Evolutionary conservation across 2,888 invertebrate genomes (phyloP), one percentile per base, ranked within the genome.

Genomic region (Carabus problematicus): DNA sequence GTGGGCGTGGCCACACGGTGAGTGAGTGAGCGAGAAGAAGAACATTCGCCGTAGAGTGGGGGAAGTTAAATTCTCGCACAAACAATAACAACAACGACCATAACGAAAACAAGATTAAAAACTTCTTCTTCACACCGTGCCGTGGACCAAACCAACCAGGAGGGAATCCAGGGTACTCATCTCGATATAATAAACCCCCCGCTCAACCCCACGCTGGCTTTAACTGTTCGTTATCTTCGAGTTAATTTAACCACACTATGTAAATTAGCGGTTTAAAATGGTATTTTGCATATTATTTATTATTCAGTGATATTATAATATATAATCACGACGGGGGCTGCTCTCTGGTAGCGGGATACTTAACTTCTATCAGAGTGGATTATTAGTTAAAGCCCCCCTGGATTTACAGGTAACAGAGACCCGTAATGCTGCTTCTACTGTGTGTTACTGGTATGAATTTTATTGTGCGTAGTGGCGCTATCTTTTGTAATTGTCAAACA

Each of bases 91-190:
- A 29, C 29, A 29, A 58, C 29, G 56, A 16, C 66, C 45, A 56
- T 56, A 66, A 66, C 66, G 66, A 66, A 29, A 66, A 66, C 66
- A 66, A 66, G 66, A 66, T 66, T 66, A 66, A 66, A 66, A 66
- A 66, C 47, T 66, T 52, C 9, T 12, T 11, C 18, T 19, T 52
- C 29, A 29, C 29, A 29, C n/a, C n/a, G 29, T 29, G 29, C 6
- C 29, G 29, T 29, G 29, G 29, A 29, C 29, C 29, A 29, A 29
- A 29, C 29, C 29, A 29, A n/a, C n/a, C n/a, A n/a, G 29, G 29
- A 29, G 29, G 29, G 29, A 6, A 45, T 6, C 11, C 45, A 2
- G 45, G 45, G 45, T 45, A 29, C 7, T 45, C 45, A 45, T 45
- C 45, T 45, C 12, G 45, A 45, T 45, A 45, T 45, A 45, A 45